Percentiles rank a stretch among this genome's conserved stretches.
Evolutionary conservation across 2,888 invertebrate genomes (phyloP).

Genomic region (Parthenolecanium corni): DNA sequence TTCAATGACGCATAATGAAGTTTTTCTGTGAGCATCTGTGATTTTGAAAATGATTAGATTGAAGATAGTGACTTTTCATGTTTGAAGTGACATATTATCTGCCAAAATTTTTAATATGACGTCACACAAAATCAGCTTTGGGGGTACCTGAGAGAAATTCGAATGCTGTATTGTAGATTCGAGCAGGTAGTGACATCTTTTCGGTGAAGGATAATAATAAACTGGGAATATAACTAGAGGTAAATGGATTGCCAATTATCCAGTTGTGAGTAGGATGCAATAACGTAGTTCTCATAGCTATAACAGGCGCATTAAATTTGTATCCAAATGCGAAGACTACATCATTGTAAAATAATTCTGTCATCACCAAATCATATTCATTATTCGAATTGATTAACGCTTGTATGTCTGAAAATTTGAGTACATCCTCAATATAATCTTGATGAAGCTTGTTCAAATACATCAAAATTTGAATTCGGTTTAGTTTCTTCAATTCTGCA

Average conservation of each 20-base stretch:
- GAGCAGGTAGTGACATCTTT: slow-evolving; percentile 40
- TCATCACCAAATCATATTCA: slow-evolving; percentile 52
- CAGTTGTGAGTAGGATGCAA: slow-evolving; percentile 45
- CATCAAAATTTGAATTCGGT: slow-evolving; percentile 4
- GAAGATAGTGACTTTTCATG: no score
- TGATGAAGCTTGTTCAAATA: neutral
- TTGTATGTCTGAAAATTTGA: slow-evolving; percentile 11
- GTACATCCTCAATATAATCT: neutral
- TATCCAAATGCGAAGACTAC: slow-evolving; percentile 56
- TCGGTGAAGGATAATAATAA: slow-evolving; percentile 33
- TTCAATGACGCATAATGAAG: no score
- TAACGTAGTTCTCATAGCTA: slow-evolving; percentile 47
- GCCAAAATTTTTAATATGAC: no score
- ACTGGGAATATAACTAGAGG: slow-evolving; percentile 28
- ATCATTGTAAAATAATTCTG: slow-evolving; percentile 60
- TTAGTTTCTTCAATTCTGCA: slow-evolving; percentile 11
- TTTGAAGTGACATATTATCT: no score
- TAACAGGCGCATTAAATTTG: slow-evolving; percentile 50
- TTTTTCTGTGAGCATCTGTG: no score
- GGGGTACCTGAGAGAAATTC: no score
- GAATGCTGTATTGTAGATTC: slow-evolving; percentile 42
- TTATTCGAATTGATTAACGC: slow-evolving; percentile 5
- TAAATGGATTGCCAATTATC: slow-evolving; percentile 17
- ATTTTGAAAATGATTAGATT: no score
- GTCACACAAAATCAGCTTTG: no score